A percentile compares a stretch with the other conserved stretches of the same genome.
Conservation (phyloP, 2,888 invertebrate genomes). For the Chalcis sispes region DNA sequence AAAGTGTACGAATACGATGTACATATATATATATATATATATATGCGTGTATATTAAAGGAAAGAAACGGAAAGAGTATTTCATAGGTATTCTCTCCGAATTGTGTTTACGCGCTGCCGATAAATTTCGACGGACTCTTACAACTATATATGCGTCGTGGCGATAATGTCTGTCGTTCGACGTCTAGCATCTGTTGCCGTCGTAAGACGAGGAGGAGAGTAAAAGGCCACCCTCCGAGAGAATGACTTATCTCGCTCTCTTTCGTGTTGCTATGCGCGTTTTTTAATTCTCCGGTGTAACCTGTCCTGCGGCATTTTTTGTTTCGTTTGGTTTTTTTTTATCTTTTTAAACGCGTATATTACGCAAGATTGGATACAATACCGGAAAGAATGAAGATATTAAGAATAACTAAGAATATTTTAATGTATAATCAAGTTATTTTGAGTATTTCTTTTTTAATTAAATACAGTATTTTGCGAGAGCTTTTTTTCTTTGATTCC, state of each 20-base stretch:
- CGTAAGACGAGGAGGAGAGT: background rate
- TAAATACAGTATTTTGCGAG: too few relatives aligned
- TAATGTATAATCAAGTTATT: too few relatives aligned
- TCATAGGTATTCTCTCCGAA: background rate
- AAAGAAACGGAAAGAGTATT: background rate
- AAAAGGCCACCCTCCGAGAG: constrained; percentile 19
- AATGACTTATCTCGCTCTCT: background rate
- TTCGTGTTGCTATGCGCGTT: background rate
- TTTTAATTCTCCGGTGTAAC: background rate
- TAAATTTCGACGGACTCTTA: too few relatives aligned
- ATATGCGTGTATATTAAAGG: too few relatives aligned
- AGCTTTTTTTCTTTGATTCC: too few relatives aligned
- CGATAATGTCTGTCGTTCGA: background rate
- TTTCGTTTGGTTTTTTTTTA: background rate
- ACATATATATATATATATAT: too few relatives aligned
- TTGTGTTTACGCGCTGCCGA: too few relatives aligned
- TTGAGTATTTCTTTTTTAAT: too few relatives aligned
- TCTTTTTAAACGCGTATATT: constrained; percentile 9
- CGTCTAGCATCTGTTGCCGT: constrained; percentile 21
- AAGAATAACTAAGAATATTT: too few relatives aligned
- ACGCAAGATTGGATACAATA: background rate
- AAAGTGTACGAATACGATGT: background rate
- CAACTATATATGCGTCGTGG: background rate
- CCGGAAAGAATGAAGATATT: background rate
- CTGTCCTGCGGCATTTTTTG: too few relatives aligned